These are phyloP conservation scores for Scolopax bukidnonensis DNA, from an alignment of 2,797 vertebrate species.

Conservation along the genomic window DNA sequence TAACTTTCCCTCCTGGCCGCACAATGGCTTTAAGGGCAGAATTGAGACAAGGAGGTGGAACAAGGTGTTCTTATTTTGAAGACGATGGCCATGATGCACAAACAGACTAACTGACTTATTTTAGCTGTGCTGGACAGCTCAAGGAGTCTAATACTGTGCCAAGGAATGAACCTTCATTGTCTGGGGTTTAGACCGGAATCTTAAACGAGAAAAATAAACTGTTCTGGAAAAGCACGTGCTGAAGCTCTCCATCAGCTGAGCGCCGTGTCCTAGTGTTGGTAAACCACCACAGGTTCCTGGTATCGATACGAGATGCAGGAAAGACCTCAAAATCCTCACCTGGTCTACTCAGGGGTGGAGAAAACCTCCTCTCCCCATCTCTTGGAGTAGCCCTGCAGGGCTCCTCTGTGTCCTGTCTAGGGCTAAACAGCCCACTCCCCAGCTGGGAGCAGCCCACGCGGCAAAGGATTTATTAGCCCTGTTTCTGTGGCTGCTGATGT, in stretches of 20 bases:
- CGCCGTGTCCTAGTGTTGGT: background rate
- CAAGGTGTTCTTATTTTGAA: background rate
- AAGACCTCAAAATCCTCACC: background rate
- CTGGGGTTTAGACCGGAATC: background rate
- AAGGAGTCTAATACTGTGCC: background rate
- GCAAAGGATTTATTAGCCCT: background rate
- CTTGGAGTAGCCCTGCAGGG: background rate
- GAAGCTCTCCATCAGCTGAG: background rate
- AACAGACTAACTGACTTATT: background rate
- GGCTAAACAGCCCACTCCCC: background rate
- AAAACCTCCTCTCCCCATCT: background rate
- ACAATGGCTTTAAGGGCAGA: background rate
- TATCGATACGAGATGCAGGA: background rate
- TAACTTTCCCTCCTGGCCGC: background rate
- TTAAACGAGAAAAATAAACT: background rate
- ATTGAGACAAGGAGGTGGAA: rapidly evolving
- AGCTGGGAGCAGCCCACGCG: rapidly evolving
- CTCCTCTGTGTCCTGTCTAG: rapidly evolving
- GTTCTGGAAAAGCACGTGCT: background rate
- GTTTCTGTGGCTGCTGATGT: background rate
- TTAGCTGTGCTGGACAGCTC: background rate
- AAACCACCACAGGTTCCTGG: background rate
- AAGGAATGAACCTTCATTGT: background rate
- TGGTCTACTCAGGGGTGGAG: background rate
- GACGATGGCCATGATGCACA: background rate